Evolutionary conservation across 1,140 invertebrate species (phyloP).

Genomic region (Ips typographus): DNA sequence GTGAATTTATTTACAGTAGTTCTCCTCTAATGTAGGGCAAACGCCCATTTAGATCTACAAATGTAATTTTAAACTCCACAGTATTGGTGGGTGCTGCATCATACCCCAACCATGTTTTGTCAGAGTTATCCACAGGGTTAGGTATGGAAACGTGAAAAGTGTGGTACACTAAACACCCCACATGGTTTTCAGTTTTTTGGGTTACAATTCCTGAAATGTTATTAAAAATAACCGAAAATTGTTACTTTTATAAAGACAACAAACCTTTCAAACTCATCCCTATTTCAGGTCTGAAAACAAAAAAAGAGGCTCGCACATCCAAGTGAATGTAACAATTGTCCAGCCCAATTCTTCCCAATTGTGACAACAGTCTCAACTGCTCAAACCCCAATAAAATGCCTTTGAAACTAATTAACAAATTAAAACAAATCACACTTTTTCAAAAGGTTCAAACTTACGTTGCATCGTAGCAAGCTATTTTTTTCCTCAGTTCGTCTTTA

Average conservation of each 20-base stretch:
- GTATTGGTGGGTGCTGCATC: conserved; percentile 59
- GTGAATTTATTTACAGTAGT: conserved; percentile 32
- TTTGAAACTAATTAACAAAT: conserved; percentile 52
- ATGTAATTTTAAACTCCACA: conserved; percentile 59
- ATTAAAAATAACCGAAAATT: neutral
- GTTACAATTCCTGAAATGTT: conserved; percentile 59
- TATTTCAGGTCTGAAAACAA: conserved; percentile 60
- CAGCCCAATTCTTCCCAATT: conserved; percentile 56
- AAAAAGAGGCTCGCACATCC: conserved; percentile 66
- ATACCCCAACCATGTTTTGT: conserved; percentile 60
- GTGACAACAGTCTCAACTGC: conserved; percentile 60
- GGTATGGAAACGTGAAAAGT: conserved; percentile 67
- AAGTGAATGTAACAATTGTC: conserved; percentile 62
- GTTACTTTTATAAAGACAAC: conserved; percentile 41
- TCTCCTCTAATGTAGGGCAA: conserved; percentile 41
- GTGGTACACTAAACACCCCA: conserved; percentile 65
- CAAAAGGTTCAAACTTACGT: conserved; percentile 47
- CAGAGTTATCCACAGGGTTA: conserved; percentile 51
- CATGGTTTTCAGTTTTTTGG: conserved; percentile 62
- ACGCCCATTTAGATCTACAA: conserved; percentile 38
- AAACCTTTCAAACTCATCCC: conserved; percentile 57
- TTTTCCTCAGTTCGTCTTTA: conserved; percentile 56
- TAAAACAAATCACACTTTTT: neutral
- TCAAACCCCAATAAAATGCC: conserved; percentile 65
- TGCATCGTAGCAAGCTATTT: conserved; percentile 59